Base-by-base conservation (phyloP, 2,888 invertebrate genomes). In the Dryomyza anilis region DNA sequence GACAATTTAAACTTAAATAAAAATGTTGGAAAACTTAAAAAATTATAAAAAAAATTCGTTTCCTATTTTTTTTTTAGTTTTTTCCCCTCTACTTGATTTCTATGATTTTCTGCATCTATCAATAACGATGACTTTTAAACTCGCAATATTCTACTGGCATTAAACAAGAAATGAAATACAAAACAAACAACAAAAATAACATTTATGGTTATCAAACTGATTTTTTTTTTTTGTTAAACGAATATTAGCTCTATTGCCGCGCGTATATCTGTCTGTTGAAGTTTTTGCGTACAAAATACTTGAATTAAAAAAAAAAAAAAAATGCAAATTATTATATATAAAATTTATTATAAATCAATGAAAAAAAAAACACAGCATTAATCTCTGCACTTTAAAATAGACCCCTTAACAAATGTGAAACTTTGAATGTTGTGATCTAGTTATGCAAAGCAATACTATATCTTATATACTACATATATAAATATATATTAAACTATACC, bases 101-200 rank as follows among this genome's bases (percentile, higher is more conserved):
- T 52, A n/a, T 77, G 63, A 72, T 76, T 77, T 75, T 76, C 69
- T 74, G 79, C 77, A 77, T 76, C 77, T 79, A 79, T 79, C 79
- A 79, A 79, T 81, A 81, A 81, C 82, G 81, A 82, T 81, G 83
- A 82, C 81, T 82, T 80, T 79, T 77, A n/a, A n/a, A n/a, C n/a
- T n/a, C n/a, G n/a, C n/a, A n/a, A n/a, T n/a, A n/a, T n/a, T n/a
- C n/a, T n/a, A n/a, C n/a, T n/a, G n/a, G n/a, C n/a, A n/a, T n/a
- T n/a, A n/a, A n/a, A n/a, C n/a, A n/a, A 23, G 33, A 19, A 66
- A 52, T 21, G 36, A 63, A 61, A 10, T 23, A n/a, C 16, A 45
- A 62, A 46, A 63, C 19, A 3, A 61, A 64, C 64, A n/a, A n/a
- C n/a, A n/a, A n/a, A n/a, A n/a, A n/a, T n/a, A n/a, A n/a, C n/a